Evolutionary conservation across 2,888 invertebrate species (phyloP), one percentile per base, ranked within the genome.

Genomic region (Pristionchus entomophagus): DNA sequence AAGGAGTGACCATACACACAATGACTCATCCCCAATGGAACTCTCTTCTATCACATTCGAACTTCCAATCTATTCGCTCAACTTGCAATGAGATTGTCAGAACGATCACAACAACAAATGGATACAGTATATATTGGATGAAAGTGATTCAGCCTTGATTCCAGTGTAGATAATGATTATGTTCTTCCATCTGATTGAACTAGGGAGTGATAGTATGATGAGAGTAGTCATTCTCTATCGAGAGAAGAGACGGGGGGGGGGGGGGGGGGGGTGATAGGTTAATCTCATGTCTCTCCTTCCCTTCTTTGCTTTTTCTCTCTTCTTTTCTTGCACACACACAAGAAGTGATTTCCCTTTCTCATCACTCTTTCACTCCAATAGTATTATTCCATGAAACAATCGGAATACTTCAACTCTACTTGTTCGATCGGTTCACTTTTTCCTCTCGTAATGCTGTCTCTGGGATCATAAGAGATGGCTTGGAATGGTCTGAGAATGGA

Each of bases 21-120:
- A 14, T 65, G 65, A 65, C 29, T 65, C 65, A 65, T 35, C 19
- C 65, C n/a, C 17, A 32, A 17, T 65, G 65, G 56, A 56, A 56
- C 56, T 56, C 56, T 56, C 56, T 56, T 56, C 56, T 65, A 19
- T 32, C 32, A 5, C 65, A 5, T 29, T 17, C 17, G 32, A 19
- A 65, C 29, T 65, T 35, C 29, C 32, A 65, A 19, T 32, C 65
- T 65, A 65, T 65, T 65, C 65, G 65, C 65, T 65, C 65, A 65
- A 65, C 65, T 65, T 65, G 32, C 65, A 65, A 65, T 65, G 14
- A 65, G n/a, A n/a, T 32, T 19, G 65, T 65, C 14, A 19, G 65
- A 29, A 29, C 29, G 35, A 65, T 29, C 65, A 65, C 65, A 32
- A 65, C 29, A 65, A 65, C 65, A 65, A 65, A 65, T 29, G 12